phyloP scores from a whole-genome alignment of 2,797 vertebrate species.

The Hozukius guyotensis region DNA sequence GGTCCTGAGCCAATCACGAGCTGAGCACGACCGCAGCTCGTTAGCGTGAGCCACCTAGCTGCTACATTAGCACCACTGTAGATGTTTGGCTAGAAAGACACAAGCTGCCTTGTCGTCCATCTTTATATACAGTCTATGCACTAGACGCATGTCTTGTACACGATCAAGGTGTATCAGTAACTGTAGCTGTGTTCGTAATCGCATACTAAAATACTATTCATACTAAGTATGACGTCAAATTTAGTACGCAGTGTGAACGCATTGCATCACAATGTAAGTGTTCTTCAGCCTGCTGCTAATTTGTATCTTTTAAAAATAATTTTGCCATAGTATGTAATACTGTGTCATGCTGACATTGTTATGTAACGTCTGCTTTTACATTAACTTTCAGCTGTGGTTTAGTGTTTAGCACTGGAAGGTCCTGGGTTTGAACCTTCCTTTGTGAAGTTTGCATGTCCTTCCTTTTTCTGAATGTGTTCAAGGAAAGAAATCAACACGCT shows the following conservation, averaged over 20 bases:
- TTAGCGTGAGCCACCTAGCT: no score
- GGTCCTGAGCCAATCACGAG: no score
- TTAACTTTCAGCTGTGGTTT: not conserved
- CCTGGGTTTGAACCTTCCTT: not conserved
- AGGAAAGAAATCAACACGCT: not conserved
- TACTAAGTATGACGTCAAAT: not conserved
- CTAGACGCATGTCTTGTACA: not conserved
- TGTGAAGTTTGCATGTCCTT: not conserved
- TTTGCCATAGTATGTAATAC: not conserved
- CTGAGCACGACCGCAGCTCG: no score
- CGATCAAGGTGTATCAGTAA: not conserved
- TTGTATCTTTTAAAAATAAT: not conserved
- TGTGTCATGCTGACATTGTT: not conserved
- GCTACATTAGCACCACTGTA: no score
- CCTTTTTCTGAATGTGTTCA: not conserved
- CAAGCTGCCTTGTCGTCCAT: no score
- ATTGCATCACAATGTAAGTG: no score
- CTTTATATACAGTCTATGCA: no score
- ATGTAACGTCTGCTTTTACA: not conserved
- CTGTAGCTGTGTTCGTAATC: not conserved
- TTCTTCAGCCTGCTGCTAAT: not conserved
- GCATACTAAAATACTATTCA: not conserved
- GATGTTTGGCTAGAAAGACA: no score
- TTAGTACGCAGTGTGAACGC: no score
- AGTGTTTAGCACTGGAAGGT: not conserved